Conservation (phyloP, 2,113 vertebrate genomes). For the Elgaria multicarinata region DNA sequence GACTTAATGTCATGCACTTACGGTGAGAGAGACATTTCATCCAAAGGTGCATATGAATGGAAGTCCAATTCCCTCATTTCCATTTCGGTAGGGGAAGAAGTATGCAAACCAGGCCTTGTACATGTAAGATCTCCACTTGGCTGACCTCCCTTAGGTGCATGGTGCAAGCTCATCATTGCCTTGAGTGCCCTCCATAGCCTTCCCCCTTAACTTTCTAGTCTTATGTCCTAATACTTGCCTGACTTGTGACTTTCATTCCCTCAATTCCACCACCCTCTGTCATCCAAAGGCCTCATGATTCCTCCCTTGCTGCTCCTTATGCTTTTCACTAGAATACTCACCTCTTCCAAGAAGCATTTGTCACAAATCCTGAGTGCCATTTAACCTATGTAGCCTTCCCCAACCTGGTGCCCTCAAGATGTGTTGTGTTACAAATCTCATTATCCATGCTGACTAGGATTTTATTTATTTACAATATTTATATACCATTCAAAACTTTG, state of each 20-base stretch:
- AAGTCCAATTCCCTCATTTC: neutral
- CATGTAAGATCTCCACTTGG: neutral
- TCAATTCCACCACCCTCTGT: neutral
- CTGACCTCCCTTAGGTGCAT: neutral
- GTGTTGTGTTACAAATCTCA: too few relatives aligned
- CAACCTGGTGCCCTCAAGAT: too few relatives aligned
- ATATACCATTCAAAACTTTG: too few relatives aligned
- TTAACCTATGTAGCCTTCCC: too few relatives aligned
- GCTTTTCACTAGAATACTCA: neutral
- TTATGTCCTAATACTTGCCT: too few relatives aligned
- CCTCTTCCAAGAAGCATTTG: neutral
- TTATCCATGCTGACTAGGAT: too few relatives aligned
- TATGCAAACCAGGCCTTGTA: neutral
- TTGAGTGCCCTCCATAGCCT: too few relatives aligned
- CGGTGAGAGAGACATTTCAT: neutral
- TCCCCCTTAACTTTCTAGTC: too few relatives aligned
- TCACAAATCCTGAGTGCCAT: neutral
- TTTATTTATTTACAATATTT: too few relatives aligned
- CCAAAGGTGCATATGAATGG: neutral
- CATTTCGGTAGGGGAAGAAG: neutral
- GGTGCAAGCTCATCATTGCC: neutral
- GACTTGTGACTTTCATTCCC: neutral
- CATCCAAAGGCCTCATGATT: neutral
- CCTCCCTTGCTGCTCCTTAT: neutral
- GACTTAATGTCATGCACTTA: neutral